Percentiles rank a stretch among this genome's conserved stretches.
These are phyloP conservation scores for Drosophila navojoa DNA, from an alignment of 1,140 invertebrate genomes.

Conservation along the genomic window DNA sequence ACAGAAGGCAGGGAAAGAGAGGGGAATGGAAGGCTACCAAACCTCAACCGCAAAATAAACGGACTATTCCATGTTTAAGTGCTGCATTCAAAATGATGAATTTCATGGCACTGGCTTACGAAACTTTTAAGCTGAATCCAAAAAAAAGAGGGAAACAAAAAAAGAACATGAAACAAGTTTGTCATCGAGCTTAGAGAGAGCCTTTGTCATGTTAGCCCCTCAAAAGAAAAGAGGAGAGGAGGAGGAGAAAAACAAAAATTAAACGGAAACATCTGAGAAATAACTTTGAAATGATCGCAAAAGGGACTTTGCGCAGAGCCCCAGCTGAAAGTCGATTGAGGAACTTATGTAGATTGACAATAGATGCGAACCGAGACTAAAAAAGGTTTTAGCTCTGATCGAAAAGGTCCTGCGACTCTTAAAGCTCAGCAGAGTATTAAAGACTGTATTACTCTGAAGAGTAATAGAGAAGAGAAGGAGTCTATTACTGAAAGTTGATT, in stretches of 20 bases:
- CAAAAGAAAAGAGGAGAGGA: neutral
- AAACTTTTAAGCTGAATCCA: constrained; percentile 21
- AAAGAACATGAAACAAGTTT: constrained; percentile 4
- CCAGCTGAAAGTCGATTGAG: neutral
- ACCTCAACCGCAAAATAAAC: constrained; percentile 29
- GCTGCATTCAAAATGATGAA: constrained; percentile 49
- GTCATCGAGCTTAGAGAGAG: constrained; percentile 3
- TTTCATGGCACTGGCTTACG: constrained; percentile 9
- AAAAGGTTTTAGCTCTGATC: too few species aligned
- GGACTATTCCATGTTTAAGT: constrained; percentile 45
- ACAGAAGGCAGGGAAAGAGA: neutral
- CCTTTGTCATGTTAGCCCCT: constrained; percentile 6
- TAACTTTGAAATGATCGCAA: constrained; percentile 8
- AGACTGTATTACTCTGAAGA: too few species aligned
- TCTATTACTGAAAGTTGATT: too few species aligned
- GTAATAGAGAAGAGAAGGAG: too few species aligned
- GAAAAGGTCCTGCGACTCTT: too few species aligned
- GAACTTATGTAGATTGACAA: too few species aligned
- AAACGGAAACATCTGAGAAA: neutral
- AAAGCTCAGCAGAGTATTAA: too few species aligned
- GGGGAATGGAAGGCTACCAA: neutral
- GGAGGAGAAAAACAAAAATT: too few species aligned
- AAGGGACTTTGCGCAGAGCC: neutral
- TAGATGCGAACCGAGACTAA: too few species aligned
- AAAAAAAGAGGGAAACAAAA: neutral